A percentile compares a stretch with the other conserved stretches of the same genome.
phyloP scores from a whole-genome alignment of 2,113 vertebrate species.

The Halichoerus grypus region DNA sequence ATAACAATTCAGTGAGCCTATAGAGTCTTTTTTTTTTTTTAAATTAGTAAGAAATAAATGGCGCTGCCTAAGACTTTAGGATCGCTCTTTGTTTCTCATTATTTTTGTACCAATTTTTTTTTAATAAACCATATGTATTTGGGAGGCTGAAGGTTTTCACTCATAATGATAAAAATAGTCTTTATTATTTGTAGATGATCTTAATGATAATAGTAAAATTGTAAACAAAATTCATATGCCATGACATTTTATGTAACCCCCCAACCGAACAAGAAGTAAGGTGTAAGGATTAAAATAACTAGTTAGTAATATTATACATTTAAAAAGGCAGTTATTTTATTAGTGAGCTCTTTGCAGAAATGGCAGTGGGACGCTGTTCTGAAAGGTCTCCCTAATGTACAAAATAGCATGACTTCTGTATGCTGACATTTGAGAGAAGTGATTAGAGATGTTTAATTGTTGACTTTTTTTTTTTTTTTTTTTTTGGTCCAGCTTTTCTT shows the following conservation, averaged over 20 bases:
- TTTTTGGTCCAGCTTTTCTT: neutral
- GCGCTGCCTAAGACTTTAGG: neutral
- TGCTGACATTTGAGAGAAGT: neutral
- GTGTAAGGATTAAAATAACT: neutral
- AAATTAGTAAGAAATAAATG: conserved; percentile 8
- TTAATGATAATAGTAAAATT: neutral
- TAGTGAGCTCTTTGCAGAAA: neutral
- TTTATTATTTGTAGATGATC: neutral
- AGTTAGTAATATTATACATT: neutral
- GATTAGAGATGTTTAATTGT: neutral
- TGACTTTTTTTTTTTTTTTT: too few relatives aligned
- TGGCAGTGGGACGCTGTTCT: neutral
- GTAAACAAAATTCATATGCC: neutral
- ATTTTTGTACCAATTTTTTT: neutral
- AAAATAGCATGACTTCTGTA: rapidly evolving
- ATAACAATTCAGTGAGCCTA: neutral
- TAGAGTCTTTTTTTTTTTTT: neutral
- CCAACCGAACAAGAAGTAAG: neutral
- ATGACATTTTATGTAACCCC: neutral
- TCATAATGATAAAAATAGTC: neutral
- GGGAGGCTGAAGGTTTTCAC: neutral
- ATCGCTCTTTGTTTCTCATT: neutral
- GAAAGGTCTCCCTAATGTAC: neutral
- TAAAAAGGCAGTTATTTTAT: neutral
- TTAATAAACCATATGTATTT: neutral